These are phyloP conservation scores for Neodiprion virginianus DNA, from an alignment of 1,140 invertebrate species.

Conservation along the genomic window DNA sequence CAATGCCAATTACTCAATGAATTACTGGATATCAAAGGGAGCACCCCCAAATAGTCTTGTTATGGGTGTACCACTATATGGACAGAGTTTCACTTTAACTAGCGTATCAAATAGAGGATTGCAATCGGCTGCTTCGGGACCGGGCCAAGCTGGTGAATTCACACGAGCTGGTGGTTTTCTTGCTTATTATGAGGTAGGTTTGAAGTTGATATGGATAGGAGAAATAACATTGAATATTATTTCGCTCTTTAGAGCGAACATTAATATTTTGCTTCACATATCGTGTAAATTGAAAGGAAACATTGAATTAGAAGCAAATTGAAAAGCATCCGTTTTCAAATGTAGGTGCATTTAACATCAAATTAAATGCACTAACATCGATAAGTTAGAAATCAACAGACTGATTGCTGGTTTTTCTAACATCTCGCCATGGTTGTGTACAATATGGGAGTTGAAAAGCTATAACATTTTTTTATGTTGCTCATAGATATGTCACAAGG, in stretches of 20 bases:
- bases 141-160: slow-evolving; percentile 79
- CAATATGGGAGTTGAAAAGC: too few species aligned
- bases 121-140: slow-evolving; percentile 73
- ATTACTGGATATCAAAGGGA: slow-evolving; percentile 82
- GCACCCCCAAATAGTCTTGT: slow-evolving; percentile 78
- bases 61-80: slow-evolving; percentile 85
- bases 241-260: slow-evolving; percentile 10
- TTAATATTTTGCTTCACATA: slow-evolving; percentile 12
- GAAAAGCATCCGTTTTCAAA: too few species aligned
- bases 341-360: too few species aligned
- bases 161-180: slow-evolving; percentile 83
- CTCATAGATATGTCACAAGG: slow-evolving; percentile 68
- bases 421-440: too few species aligned
- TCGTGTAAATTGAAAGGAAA: background rate
- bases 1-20: slow-evolving; percentile 82
- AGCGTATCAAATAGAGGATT: slow-evolving; percentile 65
- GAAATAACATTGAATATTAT: background rate
- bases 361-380: too few species aligned
- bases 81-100: slow-evolving; percentile 80
- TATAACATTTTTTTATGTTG: background rate
- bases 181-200: slow-evolving; percentile 81
- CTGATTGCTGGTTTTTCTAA: too few species aligned
- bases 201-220: slow-evolving; percentile 43
- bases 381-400: too few species aligned
- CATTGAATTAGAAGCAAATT: background rate